These are phyloP conservation scores for Entosphenus tridentatus DNA, from an alignment of 2,113 vertebrate genomes.

Conservation along the genomic window DNA sequence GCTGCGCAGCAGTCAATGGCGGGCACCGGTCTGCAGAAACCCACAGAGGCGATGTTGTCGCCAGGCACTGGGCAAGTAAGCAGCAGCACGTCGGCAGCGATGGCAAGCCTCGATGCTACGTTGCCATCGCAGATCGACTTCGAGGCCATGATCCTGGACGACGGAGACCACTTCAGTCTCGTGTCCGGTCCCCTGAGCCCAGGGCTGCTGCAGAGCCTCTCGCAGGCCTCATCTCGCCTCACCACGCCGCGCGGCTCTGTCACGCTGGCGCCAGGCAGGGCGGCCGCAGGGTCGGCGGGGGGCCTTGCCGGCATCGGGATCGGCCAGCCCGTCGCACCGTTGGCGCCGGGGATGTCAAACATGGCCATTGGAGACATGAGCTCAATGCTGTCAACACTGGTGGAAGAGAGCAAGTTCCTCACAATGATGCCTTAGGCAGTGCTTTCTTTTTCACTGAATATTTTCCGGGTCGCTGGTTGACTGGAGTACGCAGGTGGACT, in stretches of 20 bases:
- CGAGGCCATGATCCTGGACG: conserved; percentile 65
- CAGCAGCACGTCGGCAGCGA: conserved; percentile 49
- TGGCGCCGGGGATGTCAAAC: conserved; percentile 72
- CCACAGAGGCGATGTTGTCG: conserved; percentile 17
- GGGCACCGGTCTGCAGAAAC: no score
- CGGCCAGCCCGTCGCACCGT: conserved; percentile 36
- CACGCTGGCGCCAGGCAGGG: conserved; percentile 55
- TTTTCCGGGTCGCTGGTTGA: no score
- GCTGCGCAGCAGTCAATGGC: no score
- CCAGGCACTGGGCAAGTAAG: conserved; percentile 74
- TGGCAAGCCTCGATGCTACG: conserved; percentile 33
- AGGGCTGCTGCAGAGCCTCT: conserved; percentile 70
- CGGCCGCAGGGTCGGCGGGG: conserved; percentile 9
- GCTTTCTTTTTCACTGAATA: no score
- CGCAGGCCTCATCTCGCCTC: conserved; percentile 84
- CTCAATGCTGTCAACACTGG: conserved; percentile 88
- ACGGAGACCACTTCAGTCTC: conserved; percentile 81
- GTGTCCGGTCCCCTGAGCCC: conserved; percentile 83
- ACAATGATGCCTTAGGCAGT: conserved; percentile 47
- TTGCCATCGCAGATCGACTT: conserved; percentile 69
- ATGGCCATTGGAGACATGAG: conserved; percentile 99
- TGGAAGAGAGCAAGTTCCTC: conserved; percentile 85
- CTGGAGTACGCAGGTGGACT: no score
- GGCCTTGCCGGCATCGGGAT: neutral
- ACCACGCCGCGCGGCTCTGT: conserved; percentile 83